Conservation (phyloP, 2,888 invertebrate species). For the Nephrotoma guestfalica region DNA sequence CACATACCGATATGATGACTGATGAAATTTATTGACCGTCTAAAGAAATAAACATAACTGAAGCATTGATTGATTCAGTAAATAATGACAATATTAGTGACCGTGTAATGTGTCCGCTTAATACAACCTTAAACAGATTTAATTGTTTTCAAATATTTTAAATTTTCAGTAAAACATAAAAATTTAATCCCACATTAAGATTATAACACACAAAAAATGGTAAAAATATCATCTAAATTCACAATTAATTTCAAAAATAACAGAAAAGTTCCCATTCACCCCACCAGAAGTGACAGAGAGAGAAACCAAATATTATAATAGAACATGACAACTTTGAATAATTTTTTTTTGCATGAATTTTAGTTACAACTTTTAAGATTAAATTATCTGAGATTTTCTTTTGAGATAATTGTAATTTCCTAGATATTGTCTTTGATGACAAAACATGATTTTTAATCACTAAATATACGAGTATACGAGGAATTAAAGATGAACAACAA, state of each 20-base stretch:
- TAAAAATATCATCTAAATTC: background rate
- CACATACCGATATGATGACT: no score
- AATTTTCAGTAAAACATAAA: background rate
- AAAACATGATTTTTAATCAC: background rate
- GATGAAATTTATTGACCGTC: no score
- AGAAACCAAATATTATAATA: background rate
- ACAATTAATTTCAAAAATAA: background rate
- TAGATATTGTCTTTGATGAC: background rate
- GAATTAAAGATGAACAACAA: background rate
- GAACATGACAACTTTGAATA: background rate
- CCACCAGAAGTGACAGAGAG: background rate
- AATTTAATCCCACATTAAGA: no score
- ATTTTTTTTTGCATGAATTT: background rate
- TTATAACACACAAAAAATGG: background rate
- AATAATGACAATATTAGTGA: no score
- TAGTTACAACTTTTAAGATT: background rate
- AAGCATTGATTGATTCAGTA: no score
- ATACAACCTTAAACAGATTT: no score
- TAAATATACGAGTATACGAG: background rate
- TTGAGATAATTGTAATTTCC: background rate
- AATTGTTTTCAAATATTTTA: background rate
- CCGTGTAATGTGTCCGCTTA: no score
- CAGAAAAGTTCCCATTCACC: background rate
- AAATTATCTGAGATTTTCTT: background rate
- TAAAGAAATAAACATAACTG: no score